Percentiles rank a stretch among this genome's conserved stretches.
Evolutionary conservation across 2,797 vertebrate genomes (phyloP).

Genomic region (Rhinogobio ventralis): DNA sequence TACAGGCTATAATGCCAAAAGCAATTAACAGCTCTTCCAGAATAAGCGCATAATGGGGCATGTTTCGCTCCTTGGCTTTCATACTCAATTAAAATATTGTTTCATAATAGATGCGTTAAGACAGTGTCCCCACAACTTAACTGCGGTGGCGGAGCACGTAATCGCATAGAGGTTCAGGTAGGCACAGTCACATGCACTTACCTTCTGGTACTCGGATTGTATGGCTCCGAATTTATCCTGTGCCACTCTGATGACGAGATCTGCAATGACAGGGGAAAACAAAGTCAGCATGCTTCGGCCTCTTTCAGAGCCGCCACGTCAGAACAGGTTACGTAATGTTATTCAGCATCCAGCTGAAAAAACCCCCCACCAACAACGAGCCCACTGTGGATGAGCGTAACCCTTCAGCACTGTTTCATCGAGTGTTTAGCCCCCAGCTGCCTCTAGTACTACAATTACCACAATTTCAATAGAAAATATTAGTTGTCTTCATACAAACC

Average conservation of each 20-base stretch:
- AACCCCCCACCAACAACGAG: background rate
- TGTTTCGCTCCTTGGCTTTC: slow-evolving; percentile 41
- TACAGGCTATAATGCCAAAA: slow-evolving; percentile 56
- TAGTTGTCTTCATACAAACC: slow-evolving; percentile 31
- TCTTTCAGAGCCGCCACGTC: background rate
- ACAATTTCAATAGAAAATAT: background rate
- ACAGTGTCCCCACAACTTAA: slow-evolving; percentile 26
- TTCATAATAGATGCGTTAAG: slow-evolving; percentile 40
- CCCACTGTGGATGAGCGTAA: slow-evolving; percentile 6
- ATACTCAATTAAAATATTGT: slow-evolving; percentile 52
- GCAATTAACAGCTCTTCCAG: slow-evolving; percentile 54
- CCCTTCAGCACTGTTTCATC: background rate
- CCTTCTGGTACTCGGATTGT: slow-evolving; percentile 81
- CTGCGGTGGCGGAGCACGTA: background rate
- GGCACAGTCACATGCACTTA: slow-evolving; percentile 62
- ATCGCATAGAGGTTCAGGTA: slow-evolving; percentile 7
- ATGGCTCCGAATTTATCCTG: slow-evolving; percentile 80
- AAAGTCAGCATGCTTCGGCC: slow-evolving; percentile 38
- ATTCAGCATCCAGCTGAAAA: slow-evolving; percentile 13
- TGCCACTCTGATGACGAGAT: slow-evolving; percentile 78
- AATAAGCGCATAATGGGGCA: slow-evolving; percentile 33
- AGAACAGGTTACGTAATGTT: slow-evolving; percentile 45
- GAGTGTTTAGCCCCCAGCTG: slow-evolving; percentile 6
- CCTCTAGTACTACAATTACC: background rate
- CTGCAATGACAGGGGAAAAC: slow-evolving; percentile 69